Conservation (phyloP, 2,888 invertebrate genomes). For the Heliconius aoede region DNA sequence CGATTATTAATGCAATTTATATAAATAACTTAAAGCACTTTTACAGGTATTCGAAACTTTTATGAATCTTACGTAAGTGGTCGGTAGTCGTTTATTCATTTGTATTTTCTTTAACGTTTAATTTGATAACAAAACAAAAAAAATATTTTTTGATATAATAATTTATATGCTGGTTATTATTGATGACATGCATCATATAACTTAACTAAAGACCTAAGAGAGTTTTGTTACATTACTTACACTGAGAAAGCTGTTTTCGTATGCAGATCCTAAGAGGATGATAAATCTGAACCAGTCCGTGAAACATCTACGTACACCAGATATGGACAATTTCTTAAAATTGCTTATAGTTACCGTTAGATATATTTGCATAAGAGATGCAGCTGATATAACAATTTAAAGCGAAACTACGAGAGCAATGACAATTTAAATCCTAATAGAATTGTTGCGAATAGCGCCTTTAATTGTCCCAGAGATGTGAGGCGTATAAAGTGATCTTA, state of each 20-base stretch:
- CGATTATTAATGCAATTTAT: too few species aligned
- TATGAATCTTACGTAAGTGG: too few species aligned
- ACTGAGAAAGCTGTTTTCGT: conserved; percentile 32
- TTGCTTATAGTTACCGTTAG: conserved; percentile 48
- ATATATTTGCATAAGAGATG: conserved; percentile 51
- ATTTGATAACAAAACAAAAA: too few species aligned
- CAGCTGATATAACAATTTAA: conserved; percentile 48
- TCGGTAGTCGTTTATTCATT: too few species aligned
- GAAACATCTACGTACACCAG: conserved; percentile 44
- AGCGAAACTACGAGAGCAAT: conserved; percentile 44
- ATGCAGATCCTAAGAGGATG: conserved; percentile 45
- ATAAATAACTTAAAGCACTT: too few species aligned
- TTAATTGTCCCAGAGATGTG: conserved; percentile 9
- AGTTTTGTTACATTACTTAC: not conserved
- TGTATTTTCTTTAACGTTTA: too few species aligned
- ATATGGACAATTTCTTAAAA: conserved; percentile 49
- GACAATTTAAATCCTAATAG: conserved; percentile 41
- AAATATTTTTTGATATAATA: too few species aligned
- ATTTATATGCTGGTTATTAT: too few species aligned
- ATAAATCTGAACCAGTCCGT: conserved; percentile 44
- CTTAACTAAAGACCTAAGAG: too few species aligned
- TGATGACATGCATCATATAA: too few species aligned
- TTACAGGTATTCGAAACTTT: too few species aligned
- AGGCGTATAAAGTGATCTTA: not conserved
- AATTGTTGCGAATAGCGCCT: conserved; percentile 7